These are phyloP conservation scores for Notodromas monacha DNA, from an alignment of 2,888 invertebrate genomes.

Conservation along the genomic window DNA sequence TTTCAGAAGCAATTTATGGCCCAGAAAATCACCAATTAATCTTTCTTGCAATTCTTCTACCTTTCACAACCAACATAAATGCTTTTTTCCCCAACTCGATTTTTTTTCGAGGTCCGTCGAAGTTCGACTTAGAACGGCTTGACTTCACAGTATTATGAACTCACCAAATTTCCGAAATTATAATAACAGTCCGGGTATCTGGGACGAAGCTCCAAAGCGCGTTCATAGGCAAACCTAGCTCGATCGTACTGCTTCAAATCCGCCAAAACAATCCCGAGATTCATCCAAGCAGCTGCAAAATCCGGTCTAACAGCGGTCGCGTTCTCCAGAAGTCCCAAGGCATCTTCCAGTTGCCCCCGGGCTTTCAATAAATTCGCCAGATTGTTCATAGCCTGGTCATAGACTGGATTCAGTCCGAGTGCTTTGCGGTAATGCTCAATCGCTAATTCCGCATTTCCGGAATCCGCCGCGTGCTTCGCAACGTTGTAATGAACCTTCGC, in stretches of 20 bases:
- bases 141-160: too few relatives aligned
- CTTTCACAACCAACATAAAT: too few relatives aligned
- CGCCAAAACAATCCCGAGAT: slow-evolving; percentile 65
- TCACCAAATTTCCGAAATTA: slow-evolving; percentile 71
- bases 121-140: too few relatives aligned
- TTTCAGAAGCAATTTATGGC: too few relatives aligned
- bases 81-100: too few relatives aligned
- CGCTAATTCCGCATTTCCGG: slow-evolving; percentile 30
- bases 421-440: slow-evolving; percentile 42
- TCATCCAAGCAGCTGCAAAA: slow-evolving; percentile 95
- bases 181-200: slow-evolving; percentile 73
- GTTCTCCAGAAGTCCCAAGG: slow-evolving; percentile 31
- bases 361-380: slow-evolving; percentile 53
- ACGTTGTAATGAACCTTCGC: slow-evolving; percentile 75
- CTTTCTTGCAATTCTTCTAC: too few relatives aligned
- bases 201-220: slow-evolving; percentile 36
- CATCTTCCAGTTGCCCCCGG: slow-evolving; percentile 28
- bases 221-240: slow-evolving; percentile 42
- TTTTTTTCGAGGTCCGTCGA: too few relatives aligned
- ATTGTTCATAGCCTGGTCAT: slow-evolving; percentile 79
- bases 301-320: slow-evolving; percentile 39
- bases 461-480: slow-evolving; percentile 50
- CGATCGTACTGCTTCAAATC: slow-evolving; percentile 30
- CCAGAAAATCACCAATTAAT: too few relatives aligned
- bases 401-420: slow-evolving; percentile 36